These are phyloP conservation scores for Aplodontia rufa DNA, from an alignment of 2,113 vertebrate species.

Conservation along the genomic window DNA sequence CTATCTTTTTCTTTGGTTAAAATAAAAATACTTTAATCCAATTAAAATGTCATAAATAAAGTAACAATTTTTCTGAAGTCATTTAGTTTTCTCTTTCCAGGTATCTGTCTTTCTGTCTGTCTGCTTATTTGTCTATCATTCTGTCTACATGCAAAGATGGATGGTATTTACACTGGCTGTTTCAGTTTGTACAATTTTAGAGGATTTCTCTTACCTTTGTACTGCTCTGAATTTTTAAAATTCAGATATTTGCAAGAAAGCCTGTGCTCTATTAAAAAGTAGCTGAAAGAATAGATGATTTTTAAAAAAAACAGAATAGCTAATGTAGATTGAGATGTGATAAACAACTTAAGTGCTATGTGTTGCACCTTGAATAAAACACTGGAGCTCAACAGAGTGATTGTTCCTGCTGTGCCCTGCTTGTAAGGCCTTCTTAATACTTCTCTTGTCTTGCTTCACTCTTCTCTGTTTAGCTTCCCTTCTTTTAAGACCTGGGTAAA, in stretches of 20 bases:
- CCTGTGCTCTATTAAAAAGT: neutral
- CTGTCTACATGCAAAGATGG: neutral
- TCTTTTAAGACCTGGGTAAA: neutral
- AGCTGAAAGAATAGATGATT: neutral
- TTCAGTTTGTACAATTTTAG: neutral
- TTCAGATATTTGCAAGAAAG: neutral
- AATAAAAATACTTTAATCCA: neutral
- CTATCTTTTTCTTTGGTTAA: neutral
- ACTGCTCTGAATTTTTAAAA: constrained; percentile 7
- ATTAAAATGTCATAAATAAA: neutral
- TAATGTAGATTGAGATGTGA: neutral
- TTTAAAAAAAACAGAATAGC: neutral
- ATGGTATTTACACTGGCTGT: neutral
- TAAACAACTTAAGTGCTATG: neutral
- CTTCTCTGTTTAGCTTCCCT: neutral
- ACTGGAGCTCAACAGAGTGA: neutral
- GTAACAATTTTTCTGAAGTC: neutral
- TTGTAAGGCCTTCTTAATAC: neutral
- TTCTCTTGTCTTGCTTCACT: neutral
- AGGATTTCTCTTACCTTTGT: neutral
- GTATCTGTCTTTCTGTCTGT: neutral
- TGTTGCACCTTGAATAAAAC: neutral
- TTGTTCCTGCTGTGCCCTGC: neutral
- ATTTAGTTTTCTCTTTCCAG: neutral
- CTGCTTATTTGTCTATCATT: neutral